These are phyloP conservation scores for Polydesmus complanatus DNA, from an alignment of 2,888 invertebrate genomes.

Conservation along the genomic window DNA sequence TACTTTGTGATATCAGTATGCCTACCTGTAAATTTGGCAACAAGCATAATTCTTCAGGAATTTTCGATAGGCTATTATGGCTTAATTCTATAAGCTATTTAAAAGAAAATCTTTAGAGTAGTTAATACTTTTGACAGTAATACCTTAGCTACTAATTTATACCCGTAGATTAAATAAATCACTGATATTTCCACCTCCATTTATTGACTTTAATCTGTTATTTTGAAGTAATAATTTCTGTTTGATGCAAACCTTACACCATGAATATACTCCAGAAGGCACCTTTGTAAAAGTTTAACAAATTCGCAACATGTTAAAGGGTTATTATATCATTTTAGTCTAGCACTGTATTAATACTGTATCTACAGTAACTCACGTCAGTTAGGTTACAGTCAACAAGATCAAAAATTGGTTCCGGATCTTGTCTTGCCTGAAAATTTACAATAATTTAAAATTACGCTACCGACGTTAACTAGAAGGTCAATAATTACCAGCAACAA, in stretches of 20 bases:
- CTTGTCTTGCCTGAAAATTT: conserved; percentile 13
- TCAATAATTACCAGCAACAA: conserved; percentile 6
- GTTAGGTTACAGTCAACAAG: conserved; percentile 12
- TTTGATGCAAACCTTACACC: conserved; percentile 17
- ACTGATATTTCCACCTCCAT: conserved; percentile 14
- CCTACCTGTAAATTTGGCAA: conserved; percentile 9
- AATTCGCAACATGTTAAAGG: too few species aligned
- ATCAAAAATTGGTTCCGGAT: conserved; percentile 16
- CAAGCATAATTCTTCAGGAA: conserved; percentile 12
- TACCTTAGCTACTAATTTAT: background rate
- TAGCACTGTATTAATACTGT: too few species aligned
- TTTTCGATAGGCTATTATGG: conserved; percentile 9
- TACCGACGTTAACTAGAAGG: background rate
- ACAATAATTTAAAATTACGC: background rate
- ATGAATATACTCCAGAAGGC: conserved; percentile 15
- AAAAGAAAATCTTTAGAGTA: background rate
- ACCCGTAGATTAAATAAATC: conserved; percentile 13
- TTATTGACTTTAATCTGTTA: conserved; percentile 12
- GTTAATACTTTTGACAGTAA: background rate
- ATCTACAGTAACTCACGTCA: background rate
- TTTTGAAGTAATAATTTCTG: conserved; percentile 14
- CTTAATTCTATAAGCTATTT: conserved; percentile 15
- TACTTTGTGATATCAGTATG: too few species aligned
- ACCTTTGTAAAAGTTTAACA: too few species aligned
- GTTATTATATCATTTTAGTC: too few species aligned